Conservation (phyloP, 2,888 invertebrate species). For the Criorhina ranunculi region DNA sequence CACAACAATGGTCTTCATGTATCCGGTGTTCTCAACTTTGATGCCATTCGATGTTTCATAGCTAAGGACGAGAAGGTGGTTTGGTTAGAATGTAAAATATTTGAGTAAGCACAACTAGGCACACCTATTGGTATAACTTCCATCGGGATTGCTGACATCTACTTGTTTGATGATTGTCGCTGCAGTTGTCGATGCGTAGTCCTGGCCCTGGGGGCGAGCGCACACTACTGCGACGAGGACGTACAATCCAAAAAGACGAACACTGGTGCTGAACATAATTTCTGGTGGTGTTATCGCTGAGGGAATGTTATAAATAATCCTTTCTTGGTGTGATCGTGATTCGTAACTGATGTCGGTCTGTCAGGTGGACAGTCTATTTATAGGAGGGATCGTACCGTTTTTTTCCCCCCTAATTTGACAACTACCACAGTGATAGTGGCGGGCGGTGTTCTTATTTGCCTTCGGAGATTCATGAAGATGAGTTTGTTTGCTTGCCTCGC, state of each 20-base stretch:
- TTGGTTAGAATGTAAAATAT: constrained; percentile 3
- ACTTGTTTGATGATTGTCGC: constrained; percentile 85
- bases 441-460: constrained; percentile 64
- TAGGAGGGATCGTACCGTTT: constrained; percentile 62
- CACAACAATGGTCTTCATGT: constrained; percentile 87
- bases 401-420: constrained; percentile 46
- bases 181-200: constrained; percentile 81
- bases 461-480: constrained; percentile 66
- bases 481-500: constrained; percentile 69
- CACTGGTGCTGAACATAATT: constrained; percentile 64
- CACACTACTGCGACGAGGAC: constrained; percentile 80
- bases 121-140: constrained; percentile 85
- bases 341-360: constrained; percentile 70
- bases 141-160: constrained; percentile 84
- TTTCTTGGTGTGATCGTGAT: constrained; percentile 61
- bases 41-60: constrained; percentile 93
- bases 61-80: constrained; percentile 82
- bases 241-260: constrained; percentile 72
- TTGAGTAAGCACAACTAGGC: constrained; percentile 20
- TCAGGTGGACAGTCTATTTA: constrained; percentile 70
- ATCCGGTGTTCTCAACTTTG: constrained; percentile 90
- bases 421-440: constrained; percentile 60
- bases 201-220: constrained; percentile 70
- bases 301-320: constrained; percentile 53
- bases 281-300: constrained; percentile 25